These are phyloP conservation scores for Lutjanus erythropterus DNA, from an alignment of 2,113 vertebrate genomes.

Conservation along the genomic window DNA sequence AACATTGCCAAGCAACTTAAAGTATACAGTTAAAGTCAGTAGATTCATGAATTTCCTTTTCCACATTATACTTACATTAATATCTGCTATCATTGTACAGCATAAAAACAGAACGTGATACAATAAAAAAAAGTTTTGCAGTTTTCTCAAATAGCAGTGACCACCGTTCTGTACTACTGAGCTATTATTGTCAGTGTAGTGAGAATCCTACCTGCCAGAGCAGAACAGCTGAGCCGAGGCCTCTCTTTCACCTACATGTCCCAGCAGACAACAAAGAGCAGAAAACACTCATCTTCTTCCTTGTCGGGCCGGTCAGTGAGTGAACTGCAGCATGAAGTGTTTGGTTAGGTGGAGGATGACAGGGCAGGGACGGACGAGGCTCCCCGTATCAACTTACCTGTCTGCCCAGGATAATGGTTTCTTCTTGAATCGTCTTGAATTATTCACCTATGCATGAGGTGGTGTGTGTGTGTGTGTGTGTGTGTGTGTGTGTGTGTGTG, in stretches of 20 bases:
- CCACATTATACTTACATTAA: background rate
- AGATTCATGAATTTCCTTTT: too few species aligned
- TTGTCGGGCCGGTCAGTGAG: constrained; percentile 15
- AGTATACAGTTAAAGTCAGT: too few species aligned
- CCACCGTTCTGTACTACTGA: background rate
- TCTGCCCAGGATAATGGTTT: constrained; percentile 90
- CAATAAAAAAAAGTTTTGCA: background rate
- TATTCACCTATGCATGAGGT: constrained; percentile 86
- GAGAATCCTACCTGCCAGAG: constrained; percentile 54
- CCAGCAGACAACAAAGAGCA: constrained; percentile 38
- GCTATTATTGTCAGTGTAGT: background rate
- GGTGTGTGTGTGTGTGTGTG: constrained; percentile 1
- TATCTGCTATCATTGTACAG: background rate
- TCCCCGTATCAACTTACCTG: constrained; percentile 89
- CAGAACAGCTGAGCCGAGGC: constrained; percentile 24
- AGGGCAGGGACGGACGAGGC: constrained; percentile 35
- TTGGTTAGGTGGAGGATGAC: constrained; percentile 30
- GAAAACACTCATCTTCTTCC: constrained; percentile 30
- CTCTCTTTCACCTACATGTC: constrained; percentile 47
- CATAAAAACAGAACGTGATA: background rate
- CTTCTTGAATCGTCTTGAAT: constrained; percentile 91
- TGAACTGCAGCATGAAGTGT: constrained; percentile 28
- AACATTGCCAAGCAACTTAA: background rate
- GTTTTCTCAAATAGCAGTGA: background rate
- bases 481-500: constrained; percentile 11